Evolutionary conservation across 2,797 vertebrate genomes (phyloP).

Genomic region (Channa striata): DNA sequence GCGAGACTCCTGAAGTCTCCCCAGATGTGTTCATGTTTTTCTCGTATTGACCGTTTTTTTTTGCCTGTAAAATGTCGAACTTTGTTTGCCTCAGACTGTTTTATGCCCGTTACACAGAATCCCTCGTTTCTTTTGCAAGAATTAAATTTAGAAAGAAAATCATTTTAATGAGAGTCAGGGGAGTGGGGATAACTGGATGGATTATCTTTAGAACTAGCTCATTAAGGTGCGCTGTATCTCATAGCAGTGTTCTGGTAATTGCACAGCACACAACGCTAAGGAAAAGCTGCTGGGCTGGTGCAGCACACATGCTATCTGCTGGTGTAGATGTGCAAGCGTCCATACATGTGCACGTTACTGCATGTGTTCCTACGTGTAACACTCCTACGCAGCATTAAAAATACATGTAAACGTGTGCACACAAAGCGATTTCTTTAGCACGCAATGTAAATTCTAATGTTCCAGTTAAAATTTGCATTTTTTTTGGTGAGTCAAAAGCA

Average conservation of each 20-base stretch:
- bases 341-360: background rate
- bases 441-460: too few species aligned
- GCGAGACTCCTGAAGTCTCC: constrained; percentile 40
- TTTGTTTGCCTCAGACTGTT: constrained; percentile 61
- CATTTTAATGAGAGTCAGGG: constrained; percentile 83
- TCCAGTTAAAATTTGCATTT: background rate
- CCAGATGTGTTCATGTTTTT: constrained; percentile 47
- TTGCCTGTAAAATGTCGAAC: constrained; percentile 60
- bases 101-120: constrained; percentile 48
- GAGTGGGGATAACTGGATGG: constrained; percentile 80
- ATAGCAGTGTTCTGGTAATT: constrained; percentile 80
- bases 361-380: background rate
- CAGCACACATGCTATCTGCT: constrained; percentile 56
- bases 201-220: constrained; percentile 82
- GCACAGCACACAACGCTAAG: constrained; percentile 68
- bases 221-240: constrained; percentile 83
- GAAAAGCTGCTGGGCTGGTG: constrained; percentile 44
- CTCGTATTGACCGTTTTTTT: constrained; percentile 60
- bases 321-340: constrained; percentile 21
- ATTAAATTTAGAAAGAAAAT: constrained; percentile 83
- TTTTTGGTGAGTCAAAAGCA: background rate
- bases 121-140: constrained; percentile 52
- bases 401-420: background rate
- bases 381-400: background rate
- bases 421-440: background rate